Evolutionary conservation across 2,888 invertebrate species (phyloP), one percentile per base, ranked within the genome.

Genomic region (Dusona sp.): DNA sequence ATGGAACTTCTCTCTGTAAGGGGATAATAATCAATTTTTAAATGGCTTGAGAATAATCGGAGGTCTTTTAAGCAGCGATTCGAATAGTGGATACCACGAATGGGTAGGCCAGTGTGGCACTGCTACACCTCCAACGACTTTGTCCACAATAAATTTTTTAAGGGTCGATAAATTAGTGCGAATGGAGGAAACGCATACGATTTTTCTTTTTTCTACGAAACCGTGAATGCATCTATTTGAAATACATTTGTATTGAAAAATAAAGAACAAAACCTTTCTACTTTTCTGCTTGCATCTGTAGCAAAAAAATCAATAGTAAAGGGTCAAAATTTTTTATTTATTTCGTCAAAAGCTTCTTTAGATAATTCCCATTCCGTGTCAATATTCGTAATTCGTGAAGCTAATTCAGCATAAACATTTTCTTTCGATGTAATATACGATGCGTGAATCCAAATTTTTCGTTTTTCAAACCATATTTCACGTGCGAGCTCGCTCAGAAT

Each of bases 131-230:
- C 91, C 91, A 74, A 85, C 83, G 7, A 90, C 89, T 78, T 86
- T 89, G 42, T 92, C 90, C 6, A 61, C 25, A 33, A 88, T 89
- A 38, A 91, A 89, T 88, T 92, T 92, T 70, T 88, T 77, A n/a
- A 92, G 57, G 13, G 83, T 83, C 83, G 77, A 88, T 67, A 87
- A 75, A 91, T 87, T 25, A 90, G 25, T 3, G 86, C 82, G 84
- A 91, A 90, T n/a, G 89, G 90, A 16, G 91, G 89, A 70, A 90
- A 90, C 9, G 89, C 89, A 13, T 61, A 61, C 19, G 61, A 42
- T 57, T 74, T 74, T 57, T 74, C 61, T 25, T 42, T 74, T 74
- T 83, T 61, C 84, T 86, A 72, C 13, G 77, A 72, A 25, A 85
- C 33, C 8, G 90, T 89, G 70, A 90, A 90, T 4, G 90, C 90